These are phyloP conservation scores for Andrena camellia DNA, from an alignment of 2,888 invertebrate genomes.

Conservation along the genomic window DNA sequence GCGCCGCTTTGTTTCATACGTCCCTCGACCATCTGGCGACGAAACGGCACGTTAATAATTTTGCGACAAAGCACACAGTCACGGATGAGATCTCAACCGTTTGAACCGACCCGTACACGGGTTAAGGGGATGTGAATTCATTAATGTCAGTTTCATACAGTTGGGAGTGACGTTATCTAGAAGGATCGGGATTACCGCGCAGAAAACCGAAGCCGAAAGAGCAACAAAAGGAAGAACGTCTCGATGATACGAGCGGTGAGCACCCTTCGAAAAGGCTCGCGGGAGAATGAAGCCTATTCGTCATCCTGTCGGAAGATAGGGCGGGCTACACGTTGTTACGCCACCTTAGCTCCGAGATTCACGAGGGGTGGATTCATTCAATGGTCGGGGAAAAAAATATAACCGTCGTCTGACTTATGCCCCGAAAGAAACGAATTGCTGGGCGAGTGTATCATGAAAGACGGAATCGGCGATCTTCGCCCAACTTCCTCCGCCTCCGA, in stretches of 20 bases:
- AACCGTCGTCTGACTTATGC: constrained; percentile 48
- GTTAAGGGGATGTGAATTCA: not conserved
- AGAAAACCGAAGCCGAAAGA: constrained; percentile 8
- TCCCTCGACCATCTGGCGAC: constrained; percentile 14
- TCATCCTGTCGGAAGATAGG: constrained; percentile 68
- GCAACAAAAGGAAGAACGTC: constrained; percentile 42
- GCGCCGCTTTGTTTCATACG: constrained; percentile 12
- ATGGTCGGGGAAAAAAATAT: constrained; percentile 56
- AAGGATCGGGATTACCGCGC: constrained; percentile 9
- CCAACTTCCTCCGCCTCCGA: not conserved
- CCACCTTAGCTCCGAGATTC: constrained; percentile 45
- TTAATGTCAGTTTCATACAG: not conserved
- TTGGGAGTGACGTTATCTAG: not conserved
- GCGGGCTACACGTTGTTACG: constrained; percentile 48
- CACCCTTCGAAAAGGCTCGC: constrained; percentile 46
- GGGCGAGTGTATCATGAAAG: constrained; percentile 30
- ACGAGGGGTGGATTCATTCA: constrained; percentile 59
- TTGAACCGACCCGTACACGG: not conserved
- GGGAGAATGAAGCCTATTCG: constrained; percentile 64
- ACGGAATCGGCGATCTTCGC: constrained; percentile 21
- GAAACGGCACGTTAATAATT: not conserved
- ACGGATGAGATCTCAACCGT: too few relatives aligned
- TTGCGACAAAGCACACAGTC: not conserved
- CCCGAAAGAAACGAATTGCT: constrained; percentile 52
- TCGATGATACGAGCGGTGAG: constrained; percentile 43